Base-by-base conservation (phyloP, 2,888 invertebrate genomes). In the Monoplex corrugatus region DNA sequence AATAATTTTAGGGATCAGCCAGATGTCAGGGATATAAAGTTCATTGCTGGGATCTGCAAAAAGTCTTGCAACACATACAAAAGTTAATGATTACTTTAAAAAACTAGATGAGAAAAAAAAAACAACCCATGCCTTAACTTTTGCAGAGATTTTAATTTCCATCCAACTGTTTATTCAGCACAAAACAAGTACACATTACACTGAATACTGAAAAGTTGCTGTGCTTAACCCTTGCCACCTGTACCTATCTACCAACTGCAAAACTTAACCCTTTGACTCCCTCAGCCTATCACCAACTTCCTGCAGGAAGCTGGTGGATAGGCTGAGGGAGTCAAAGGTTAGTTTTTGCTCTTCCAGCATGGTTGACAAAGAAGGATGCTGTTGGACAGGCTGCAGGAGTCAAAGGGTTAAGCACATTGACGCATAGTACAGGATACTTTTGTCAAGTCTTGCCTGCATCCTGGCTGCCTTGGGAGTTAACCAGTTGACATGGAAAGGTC, bases 391-490 rank as follows among this genome's bases (percentile, higher is more conserved):
- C n/a, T n/a, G n/a, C n/a, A n/a, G n/a, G n/a, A n/a, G n/a, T n/a
- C n/a, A n/a, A n/a, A n/a, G n/a, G n/a, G n/a, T n/a, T n/a, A 80
- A 80, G 43, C 44, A 44, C 43, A 16, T n/a, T 6, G 2, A 57
- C 28, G 35, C 75, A 32, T 80, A 40, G 43, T 80, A 28, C 78
- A 80, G 78, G 45, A 50, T 50, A 57, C 19, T 43, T 45, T 43
- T 80, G 28, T n/a, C 5, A 6, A 35, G 43, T 72, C 83, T 57
- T 13, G 80, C 80, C 88, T 68, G 82, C 88, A 82, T 50, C 57
- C 38, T 28, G 57, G 87, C 88, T 88, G 83, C 88, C 83, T 82
- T 83, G 88, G 88, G 87, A 83, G n/a, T 50, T 83, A 80, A 43
- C 88, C 88, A 88, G 88, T 40, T 43, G 35, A 35, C 32, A 63